Base-by-base conservation (phyloP, 2,797 vertebrate genomes). In the Kryptopterus vitreolus region DNA sequence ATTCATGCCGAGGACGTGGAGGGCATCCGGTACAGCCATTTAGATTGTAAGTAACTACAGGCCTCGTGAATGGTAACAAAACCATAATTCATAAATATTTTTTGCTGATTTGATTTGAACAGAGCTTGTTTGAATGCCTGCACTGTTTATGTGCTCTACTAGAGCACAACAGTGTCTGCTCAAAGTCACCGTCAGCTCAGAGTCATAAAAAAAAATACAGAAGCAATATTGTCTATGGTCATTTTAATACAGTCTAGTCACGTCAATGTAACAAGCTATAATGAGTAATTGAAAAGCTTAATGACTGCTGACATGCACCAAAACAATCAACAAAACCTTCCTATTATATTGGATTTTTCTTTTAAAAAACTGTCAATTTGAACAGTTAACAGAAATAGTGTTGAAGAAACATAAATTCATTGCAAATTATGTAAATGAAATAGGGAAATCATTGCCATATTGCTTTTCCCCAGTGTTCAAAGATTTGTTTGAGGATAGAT, bases 1-100 rank as follows among this genome's bases (percentile, higher is more conserved):
- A 97, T 99, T 87, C 97, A 99, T 18, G 98, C 97, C 0, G 98
- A 99, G 88, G 98, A 99, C 46, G 98, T 98, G 83, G 97, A 99
- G 90, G 96, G 96, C 85, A 99, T 99, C 92, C 92, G 97, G 85
- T 95, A 98, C 89, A 92, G 96, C 90, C 98, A 99, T 88, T 92
- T 99, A 87, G 98, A 99, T 93, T 88, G 98, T 99, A 93, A 98
- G 98, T 98, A 89, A 31, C 0, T 24, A n/a, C 29, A 52, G 38
- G 9, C 16, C 43, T 50, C 68, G 20, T 46, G 11, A 52, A 78
- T 8, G 20, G 58, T 55, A 77, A 77, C 24, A 53, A 13, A 52
- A 59, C 29, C 22, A 20, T 74, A 15, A 59, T 66, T 74, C 33
- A 52, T 73, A 52, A 78, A 58, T 22, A 55, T 72, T 48, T 38